Evolutionary conservation across 2,113 vertebrate species (phyloP).

Genomic region (Herpailurus yagouaroundi): DNA sequence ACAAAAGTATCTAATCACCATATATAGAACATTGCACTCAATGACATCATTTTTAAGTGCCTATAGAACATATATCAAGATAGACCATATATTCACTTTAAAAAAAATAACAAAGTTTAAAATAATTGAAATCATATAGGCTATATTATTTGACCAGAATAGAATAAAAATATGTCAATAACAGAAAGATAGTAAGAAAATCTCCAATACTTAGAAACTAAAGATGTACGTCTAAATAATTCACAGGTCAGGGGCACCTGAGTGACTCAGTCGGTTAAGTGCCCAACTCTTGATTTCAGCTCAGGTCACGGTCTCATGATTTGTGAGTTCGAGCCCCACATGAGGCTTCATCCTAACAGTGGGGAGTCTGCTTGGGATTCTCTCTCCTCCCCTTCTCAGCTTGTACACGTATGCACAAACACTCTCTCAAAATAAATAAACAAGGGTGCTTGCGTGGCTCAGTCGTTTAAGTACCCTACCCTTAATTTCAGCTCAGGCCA

Average conservation of each 20-base stretch:
- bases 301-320: too few species aligned
- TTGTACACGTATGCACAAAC: too few species aligned
- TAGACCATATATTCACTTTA: background rate
- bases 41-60: background rate
- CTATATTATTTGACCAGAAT: background rate
- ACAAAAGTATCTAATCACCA: background rate
- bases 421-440: too few species aligned
- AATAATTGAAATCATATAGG: background rate
- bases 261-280: too few species aligned
- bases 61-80: background rate
- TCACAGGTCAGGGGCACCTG: background rate
- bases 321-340: too few species aligned
- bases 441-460: too few species aligned
- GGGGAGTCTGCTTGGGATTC: too few species aligned
- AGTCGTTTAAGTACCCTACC: too few species aligned
- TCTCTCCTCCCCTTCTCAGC: too few species aligned
- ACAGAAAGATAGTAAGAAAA: background rate
- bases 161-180: background rate
- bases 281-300: too few species aligned
- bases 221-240: background rate
- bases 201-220: background rate
- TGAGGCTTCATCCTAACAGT: too few species aligned
- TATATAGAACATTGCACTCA: background rate
- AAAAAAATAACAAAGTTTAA: background rate
- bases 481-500: too few species aligned